Evolutionary conservation across 2,888 invertebrate genomes (phyloP).

Genomic region (Andrena marginata): DNA sequence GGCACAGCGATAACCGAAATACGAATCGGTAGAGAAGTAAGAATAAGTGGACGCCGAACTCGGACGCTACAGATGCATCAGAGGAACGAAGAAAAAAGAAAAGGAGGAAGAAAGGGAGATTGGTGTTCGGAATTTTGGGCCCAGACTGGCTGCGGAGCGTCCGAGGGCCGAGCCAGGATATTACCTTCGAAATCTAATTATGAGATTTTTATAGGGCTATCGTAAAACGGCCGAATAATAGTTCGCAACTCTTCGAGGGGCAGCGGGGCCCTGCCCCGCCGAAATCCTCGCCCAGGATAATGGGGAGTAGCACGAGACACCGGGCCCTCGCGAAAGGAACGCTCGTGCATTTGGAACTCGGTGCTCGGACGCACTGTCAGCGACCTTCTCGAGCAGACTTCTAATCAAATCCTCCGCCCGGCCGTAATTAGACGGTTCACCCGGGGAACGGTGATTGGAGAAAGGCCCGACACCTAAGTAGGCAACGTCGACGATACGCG

Average conservation of each 20-base stretch:
- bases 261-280: conserved; percentile 15
- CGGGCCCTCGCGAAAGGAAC: conserved; percentile 46
- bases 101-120: conserved; percentile 32
- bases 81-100: conserved; percentile 29
- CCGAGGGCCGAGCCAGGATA: conserved; percentile 74
- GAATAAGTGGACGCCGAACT: background rate
- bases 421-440: conserved; percentile 4
- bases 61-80: conserved; percentile 28
- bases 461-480: background rate
- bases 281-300: conserved; percentile 47
- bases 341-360: conserved; percentile 19
- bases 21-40: background rate
- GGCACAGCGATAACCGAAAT: background rate
- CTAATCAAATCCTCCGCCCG: conserved; percentile 24
- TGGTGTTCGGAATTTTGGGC: conserved; percentile 71
- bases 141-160: conserved; percentile 34
- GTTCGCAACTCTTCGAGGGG: conserved; percentile 55
- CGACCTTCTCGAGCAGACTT: conserved; percentile 25
- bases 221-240: conserved; percentile 82
- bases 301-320: conserved; percentile 39
- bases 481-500: background rate
- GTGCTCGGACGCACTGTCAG: conserved; percentile 31
- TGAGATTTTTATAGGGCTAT: conserved; percentile 84
- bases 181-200: conserved; percentile 85
- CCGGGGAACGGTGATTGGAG: conserved; percentile 14